Evolutionary conservation across 1,140 invertebrate genomes (phyloP), one percentile per base, ranked within the genome.

Genomic region (Drosophila seguyi): DNA sequence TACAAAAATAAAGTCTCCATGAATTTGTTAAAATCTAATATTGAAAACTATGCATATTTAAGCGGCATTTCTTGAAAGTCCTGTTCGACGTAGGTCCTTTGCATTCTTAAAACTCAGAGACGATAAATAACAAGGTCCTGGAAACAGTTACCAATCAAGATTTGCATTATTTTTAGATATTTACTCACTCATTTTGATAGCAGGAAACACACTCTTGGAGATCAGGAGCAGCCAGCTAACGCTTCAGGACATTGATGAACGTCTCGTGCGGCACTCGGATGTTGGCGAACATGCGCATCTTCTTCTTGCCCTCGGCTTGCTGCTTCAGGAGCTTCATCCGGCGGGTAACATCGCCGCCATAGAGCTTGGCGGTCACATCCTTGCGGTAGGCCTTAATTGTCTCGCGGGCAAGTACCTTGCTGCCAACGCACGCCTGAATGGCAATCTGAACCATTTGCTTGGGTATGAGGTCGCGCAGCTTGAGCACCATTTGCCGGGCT

Each of bases 291-390:
- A 96, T 96, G 90, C 96, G 95, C 96, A 99, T 96, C 93, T 96
- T 95, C 92, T 98, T 97, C 92, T 99, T 99, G 8, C 98, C 98
- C 90, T 98, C 97, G 4, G 96, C 95, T 94, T 99, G 99, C 88
- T 96, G 94, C 73, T 95, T 95, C 13, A 99, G 93, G 22, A 99
- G 93, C 93, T 99, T 99, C 93, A 96, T 97, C 91, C 96, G 95
- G 79, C 99, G 94, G 1, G 97, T 97, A 6, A 98, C 94, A 94
- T 99, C 99, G 50, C 98, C 98, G 20, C 98, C 98, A 93, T 98
- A 99, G 93, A 97, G 94, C 95, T 99, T 99, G 59, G 97, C 96
- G 16, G 97, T 97, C 1, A 99, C 98, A 94, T 99, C 97, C 93
- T 99, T 99, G 80, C 96, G 95, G 67, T 95, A 96, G 0, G 98